Evolutionary conservation across 30 jellyfish, hydroid and myxozoan species (phyloP).

Genomic region (Mastigias papua): DNA sequence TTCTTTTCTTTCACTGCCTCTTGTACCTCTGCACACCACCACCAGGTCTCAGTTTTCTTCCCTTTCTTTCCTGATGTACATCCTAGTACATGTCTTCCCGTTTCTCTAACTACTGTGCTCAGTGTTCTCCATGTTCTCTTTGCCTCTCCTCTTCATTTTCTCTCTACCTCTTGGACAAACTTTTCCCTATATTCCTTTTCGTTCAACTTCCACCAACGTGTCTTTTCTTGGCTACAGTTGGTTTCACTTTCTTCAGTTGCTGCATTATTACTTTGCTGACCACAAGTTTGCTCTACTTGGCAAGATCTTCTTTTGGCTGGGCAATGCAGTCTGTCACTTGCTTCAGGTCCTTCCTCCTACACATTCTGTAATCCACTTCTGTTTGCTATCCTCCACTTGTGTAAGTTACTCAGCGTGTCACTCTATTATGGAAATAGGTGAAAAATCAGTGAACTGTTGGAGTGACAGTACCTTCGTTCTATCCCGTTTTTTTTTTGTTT

Average conservation of each 20-base stretch:
- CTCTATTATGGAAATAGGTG: not conserved
- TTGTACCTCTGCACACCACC: slow-evolving; percentile 34
- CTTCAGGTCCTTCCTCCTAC: not conserved
- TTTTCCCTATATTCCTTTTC: slow-evolving; percentile 4
- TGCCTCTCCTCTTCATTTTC: not conserved
- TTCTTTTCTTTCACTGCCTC: slow-evolving; percentile 20
- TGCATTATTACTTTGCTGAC: not conserved
- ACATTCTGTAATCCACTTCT: not conserved
- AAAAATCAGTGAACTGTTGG: too few species aligned
- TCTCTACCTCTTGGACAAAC: not conserved
- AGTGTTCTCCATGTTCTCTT: not conserved
- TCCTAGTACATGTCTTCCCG: slow-evolving; percentile 32
- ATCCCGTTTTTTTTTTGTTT: too few species aligned
- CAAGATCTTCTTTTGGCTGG: not conserved
- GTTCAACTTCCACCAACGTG: slow-evolving; percentile 28
- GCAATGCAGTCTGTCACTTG: not conserved
- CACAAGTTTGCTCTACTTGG: not conserved
- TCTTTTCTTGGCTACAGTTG: not conserved
- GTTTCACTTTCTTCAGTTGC: not conserved
- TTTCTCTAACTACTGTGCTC: slow-evolving; percentile 1
- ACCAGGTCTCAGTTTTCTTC: slow-evolving; percentile 4
- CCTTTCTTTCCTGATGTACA: slow-evolving; percentile 17
- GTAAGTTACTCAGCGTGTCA: not conserved
- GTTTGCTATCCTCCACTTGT: not conserved
- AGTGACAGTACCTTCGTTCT: too few species aligned